phyloP scores from a whole-genome alignment of 2,888 invertebrate genomes.

The Ectemnius cavifrons region DNA sequence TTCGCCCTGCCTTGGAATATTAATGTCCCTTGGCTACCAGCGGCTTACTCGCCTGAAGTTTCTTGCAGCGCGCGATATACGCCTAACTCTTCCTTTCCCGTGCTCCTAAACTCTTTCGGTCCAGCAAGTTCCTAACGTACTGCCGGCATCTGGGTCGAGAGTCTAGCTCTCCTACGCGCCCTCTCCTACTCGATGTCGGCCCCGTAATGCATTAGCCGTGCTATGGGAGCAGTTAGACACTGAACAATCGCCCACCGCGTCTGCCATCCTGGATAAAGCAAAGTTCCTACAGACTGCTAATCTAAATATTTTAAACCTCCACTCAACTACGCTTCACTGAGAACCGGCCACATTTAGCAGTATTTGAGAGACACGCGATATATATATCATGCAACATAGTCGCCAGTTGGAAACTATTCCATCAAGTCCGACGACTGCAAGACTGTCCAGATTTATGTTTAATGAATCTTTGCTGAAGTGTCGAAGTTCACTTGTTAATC shows the following conservation, averaged over 20 bases:
- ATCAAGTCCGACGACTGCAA: too few species aligned
- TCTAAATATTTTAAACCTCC: too few species aligned
- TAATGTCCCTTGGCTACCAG: slow-evolving; percentile 23
- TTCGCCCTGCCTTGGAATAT: slow-evolving; percentile 23
- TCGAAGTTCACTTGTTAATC: too few species aligned
- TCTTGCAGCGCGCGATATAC: slow-evolving; percentile 6
- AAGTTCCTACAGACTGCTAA: too few species aligned
- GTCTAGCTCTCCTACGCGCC: not conserved
- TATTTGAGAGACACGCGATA: too few species aligned
- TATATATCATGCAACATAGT: too few species aligned
- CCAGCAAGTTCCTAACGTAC: slow-evolving; percentile 8
- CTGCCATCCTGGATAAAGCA: too few species aligned
- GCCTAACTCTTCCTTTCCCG: slow-evolving; percentile 14
- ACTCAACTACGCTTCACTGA: too few species aligned
- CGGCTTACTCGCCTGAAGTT: slow-evolving; percentile 4
- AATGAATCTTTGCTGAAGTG: too few species aligned
- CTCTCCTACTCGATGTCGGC: slow-evolving; percentile 14
- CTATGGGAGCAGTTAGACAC: slow-evolving; percentile 16
- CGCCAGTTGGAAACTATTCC: too few species aligned
- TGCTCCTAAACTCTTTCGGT: slow-evolving; percentile 21
- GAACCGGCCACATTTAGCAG: too few species aligned
- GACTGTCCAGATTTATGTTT: too few species aligned
- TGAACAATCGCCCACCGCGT: slow-evolving; percentile 13
- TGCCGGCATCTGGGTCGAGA: not conserved
- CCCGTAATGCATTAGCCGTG: slow-evolving; percentile 19